phyloP scores from a whole-genome alignment of 2,888 invertebrate genomes.

The Caenorhabditis virilis region DNA sequence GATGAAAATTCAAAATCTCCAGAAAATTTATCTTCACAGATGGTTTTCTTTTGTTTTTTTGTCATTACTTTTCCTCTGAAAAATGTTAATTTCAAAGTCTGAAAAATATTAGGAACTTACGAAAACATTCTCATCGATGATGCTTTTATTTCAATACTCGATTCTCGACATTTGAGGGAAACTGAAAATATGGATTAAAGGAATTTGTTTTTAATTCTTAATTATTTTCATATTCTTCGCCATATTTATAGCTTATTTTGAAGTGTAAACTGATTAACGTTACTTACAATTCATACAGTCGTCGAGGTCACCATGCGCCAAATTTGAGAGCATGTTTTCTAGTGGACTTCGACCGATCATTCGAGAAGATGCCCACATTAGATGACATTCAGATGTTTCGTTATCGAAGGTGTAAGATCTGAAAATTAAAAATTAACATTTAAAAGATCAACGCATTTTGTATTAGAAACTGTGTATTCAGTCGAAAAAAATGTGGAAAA shows the following conservation, averaged over 20 bases:
- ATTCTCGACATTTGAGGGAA: constrained; percentile 38
- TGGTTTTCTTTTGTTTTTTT: constrained; percentile 42
- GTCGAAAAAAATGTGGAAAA: too few species aligned
- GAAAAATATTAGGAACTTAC: constrained; percentile 13
- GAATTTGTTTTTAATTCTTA: not conserved
- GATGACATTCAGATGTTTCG: constrained; percentile 37
- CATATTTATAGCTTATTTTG: too few species aligned
- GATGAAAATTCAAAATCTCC: constrained; percentile 46
- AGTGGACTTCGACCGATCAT: constrained; percentile 52
- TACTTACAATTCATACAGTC: constrained; percentile 60
- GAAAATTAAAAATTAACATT: too few species aligned
- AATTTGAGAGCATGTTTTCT: constrained; percentile 39
- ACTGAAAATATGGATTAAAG: constrained; percentile 26
- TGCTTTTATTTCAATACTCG: constrained; percentile 34
- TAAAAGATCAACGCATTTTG: too few species aligned
- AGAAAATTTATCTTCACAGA: constrained; percentile 42
- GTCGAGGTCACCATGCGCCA: constrained; percentile 58
- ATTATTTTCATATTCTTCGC: too few species aligned
- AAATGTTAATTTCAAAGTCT: not conserved
- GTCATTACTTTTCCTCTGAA: constrained; percentile 53
- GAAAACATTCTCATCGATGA: constrained; percentile 36
- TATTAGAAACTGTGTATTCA: too few species aligned
- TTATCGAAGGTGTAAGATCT: constrained; percentile 59
- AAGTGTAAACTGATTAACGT: too few species aligned
- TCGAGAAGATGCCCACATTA: constrained; percentile 37